phyloP scores from a whole-genome alignment of 2,797 vertebrate species.

The Lacerta viridis region DNA sequence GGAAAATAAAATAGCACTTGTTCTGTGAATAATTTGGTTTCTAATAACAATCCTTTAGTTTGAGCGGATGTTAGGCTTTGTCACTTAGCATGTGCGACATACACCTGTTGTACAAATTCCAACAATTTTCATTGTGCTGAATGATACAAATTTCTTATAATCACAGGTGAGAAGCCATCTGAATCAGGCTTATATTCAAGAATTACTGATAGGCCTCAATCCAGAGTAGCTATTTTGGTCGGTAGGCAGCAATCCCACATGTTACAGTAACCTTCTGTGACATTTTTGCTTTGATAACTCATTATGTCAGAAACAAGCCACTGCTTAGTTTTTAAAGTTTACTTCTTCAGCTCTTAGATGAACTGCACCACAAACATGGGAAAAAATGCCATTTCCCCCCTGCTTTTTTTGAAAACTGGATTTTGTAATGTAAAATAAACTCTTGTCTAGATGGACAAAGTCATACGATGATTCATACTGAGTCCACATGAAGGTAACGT shows the following conservation, averaged over 20 bases:
- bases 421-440: neutral
- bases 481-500: neutral
- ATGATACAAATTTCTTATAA: neutral
- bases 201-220: neutral
- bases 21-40: slow-evolving; percentile 6
- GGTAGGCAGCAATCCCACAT: neutral
- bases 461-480: neutral
- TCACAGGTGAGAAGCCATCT: neutral
- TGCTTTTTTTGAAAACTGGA: neutral
- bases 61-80: neutral
- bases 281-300: neutral
- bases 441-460: neutral
- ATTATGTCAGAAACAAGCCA: neutral
- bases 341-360: neutral
- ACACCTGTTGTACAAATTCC: neutral
- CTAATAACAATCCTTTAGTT: slow-evolving; percentile 4
- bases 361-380: neutral
- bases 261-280: neutral
- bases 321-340: neutral
- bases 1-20: neutral
- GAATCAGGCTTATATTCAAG: neutral
- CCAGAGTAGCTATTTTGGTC: neutral
- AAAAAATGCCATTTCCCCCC: too few species aligned
- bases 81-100: neutral
- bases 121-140: neutral